Percentiles rank a stretch among this genome's conserved stretches.
Evolutionary conservation across 2,797 vertebrate species (phyloP).

Genomic region (Allobates femoralis): DNA sequence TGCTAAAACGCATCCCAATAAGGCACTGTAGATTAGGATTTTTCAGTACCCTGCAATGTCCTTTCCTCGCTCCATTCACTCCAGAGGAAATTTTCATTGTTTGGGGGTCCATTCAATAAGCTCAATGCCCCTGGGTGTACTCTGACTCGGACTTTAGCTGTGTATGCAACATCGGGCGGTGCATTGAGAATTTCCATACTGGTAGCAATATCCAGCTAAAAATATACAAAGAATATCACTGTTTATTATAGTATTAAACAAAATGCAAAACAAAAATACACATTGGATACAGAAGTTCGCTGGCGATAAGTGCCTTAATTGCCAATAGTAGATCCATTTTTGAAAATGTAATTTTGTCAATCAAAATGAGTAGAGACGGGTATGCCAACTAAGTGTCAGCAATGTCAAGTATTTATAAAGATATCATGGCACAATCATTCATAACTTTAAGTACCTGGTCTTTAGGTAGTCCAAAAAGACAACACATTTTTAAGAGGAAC

Average conservation of each 20-base stretch:
- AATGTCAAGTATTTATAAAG: neutral
- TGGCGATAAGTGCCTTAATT: too few relatives aligned
- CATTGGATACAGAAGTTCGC: too few relatives aligned
- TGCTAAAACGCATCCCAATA: too few relatives aligned
- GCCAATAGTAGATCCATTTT: too few relatives aligned
- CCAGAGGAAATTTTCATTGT: neutral
- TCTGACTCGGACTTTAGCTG: conserved; percentile 22
- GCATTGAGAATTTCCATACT: conserved; percentile 17
- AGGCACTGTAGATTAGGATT: too few relatives aligned
- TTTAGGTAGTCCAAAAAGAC: too few relatives aligned
- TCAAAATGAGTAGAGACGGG: too few relatives aligned
- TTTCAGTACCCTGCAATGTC: conserved; percentile 13
- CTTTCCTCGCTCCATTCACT: conserved; percentile 48
- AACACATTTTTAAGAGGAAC: too few relatives aligned
- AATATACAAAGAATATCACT: neutral
- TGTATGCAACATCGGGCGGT: conserved; percentile 5
- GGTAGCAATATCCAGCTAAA: neutral
- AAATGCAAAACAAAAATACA: too few relatives aligned
- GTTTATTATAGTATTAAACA: neutral
- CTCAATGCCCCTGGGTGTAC: rapidly evolving
- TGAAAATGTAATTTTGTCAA: too few relatives aligned
- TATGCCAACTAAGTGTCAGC: neutral
- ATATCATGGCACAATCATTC: too few relatives aligned
- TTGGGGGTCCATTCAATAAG: too few relatives aligned
- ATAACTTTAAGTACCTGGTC: neutral